Conservation (phyloP, 2,888 invertebrate genomes). For the Apotomis turbidana region DNA sequence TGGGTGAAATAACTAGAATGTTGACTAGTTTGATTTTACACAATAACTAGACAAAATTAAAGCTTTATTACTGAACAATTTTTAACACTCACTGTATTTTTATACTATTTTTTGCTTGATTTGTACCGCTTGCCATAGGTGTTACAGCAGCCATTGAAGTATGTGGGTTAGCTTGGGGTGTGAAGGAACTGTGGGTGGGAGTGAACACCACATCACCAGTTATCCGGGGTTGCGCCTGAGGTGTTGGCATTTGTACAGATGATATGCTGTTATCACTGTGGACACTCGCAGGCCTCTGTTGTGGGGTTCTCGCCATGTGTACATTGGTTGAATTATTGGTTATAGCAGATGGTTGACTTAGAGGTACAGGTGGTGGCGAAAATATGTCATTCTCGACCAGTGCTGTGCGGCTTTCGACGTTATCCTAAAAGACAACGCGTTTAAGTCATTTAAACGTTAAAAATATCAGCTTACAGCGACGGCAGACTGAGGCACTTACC, state of each 20-base stretch:
- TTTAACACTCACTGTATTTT: constrained; percentile 82
- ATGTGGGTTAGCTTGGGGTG: constrained; percentile 81
- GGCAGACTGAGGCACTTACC: constrained; percentile 39
- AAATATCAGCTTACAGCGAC: not conserved
- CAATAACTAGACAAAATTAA: too few relatives aligned
- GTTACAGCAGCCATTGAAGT: constrained; percentile 80
- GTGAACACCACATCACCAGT: constrained; percentile 72
- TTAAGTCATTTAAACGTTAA: not conserved
- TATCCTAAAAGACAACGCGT: constrained; percentile 19
- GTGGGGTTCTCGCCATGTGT: constrained; percentile 40
- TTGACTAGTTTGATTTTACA: too few relatives aligned
- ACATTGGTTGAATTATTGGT: constrained; percentile 20
- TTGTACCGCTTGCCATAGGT: constrained; percentile 79
- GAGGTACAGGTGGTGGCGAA: constrained; percentile 28
- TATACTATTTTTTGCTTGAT: constrained; percentile 84
- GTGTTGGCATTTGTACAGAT: constrained; percentile 39
- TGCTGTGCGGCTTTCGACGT: constrained; percentile 29
- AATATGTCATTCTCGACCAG: constrained; percentile 33
- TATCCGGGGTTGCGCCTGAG: constrained; percentile 54
- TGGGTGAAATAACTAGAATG: too few relatives aligned
- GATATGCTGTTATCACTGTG: constrained; percentile 38
- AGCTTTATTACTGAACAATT: too few relatives aligned
- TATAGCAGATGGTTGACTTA: constrained; percentile 31
- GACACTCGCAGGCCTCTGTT: constrained; percentile 39
- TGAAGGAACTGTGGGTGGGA: constrained; percentile 70